These are phyloP conservation scores for Ursus arctos DNA, from an alignment of 2,113 vertebrate genomes.

Conservation along the genomic window DNA sequence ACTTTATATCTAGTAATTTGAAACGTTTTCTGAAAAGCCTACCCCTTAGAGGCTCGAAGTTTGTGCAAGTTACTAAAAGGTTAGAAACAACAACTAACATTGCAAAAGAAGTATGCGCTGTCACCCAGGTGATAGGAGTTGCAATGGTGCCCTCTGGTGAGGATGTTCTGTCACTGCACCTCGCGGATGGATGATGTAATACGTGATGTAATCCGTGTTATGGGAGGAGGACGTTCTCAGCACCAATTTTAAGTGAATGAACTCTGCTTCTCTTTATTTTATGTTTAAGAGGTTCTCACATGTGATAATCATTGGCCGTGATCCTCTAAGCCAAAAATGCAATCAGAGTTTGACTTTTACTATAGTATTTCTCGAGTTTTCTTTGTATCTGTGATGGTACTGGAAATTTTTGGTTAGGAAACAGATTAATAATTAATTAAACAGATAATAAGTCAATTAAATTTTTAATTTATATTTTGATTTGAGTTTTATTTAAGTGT, in stretches of 20 bases:
- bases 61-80: neutral
- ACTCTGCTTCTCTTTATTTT: neutral
- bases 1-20: neutral
- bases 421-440: neutral
- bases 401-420: neutral
- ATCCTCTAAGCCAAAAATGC: neutral
- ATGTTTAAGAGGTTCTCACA: neutral
- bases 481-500: neutral
- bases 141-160: neutral
- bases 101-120: fast-evolving
- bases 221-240: neutral
- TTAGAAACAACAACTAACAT: neutral
- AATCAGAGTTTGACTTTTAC: neutral
- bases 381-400: neutral
- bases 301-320: too few species aligned
- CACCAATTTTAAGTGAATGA: neutral
- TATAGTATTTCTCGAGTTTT: neutral
- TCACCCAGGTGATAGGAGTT: neutral
- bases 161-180: neutral
- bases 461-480: neutral
- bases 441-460: too few species aligned
- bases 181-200: neutral
- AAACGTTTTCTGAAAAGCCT: neutral
- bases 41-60: neutral
- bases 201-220: neutral